Evolutionary conservation across 2,113 vertebrate genomes (phyloP).

Genomic region (Neolamprologus ventralis): DNA sequence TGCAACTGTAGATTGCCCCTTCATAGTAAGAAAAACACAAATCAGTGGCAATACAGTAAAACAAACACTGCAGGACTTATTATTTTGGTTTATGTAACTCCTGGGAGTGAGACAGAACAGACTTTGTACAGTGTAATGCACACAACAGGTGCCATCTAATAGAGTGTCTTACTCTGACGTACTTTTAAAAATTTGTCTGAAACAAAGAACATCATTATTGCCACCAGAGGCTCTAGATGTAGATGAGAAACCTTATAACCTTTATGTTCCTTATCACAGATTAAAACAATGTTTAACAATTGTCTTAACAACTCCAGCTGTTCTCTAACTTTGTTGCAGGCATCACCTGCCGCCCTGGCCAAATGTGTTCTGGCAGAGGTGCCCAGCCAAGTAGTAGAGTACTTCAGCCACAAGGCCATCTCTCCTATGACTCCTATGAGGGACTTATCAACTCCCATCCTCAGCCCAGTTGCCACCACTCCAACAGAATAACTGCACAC

Average conservation of each 20-base stretch:
- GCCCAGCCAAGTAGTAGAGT: constrained; percentile 91
- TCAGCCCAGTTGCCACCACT: constrained; percentile 67
- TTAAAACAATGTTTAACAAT: background rate
- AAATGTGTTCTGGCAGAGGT: constrained; percentile 92
- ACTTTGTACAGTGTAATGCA: background rate
- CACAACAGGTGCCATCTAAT: background rate
- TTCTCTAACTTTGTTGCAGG: constrained; percentile 68
- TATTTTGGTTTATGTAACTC: background rate
- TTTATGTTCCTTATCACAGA: background rate
- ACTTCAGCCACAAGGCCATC: constrained; percentile 87
- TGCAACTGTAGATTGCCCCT: background rate
- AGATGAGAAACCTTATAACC: background rate
- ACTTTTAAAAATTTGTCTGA: background rate
- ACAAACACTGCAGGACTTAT: background rate
- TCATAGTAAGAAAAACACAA: background rate
- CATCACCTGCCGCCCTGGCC: constrained; percentile 84
- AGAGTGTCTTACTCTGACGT: background rate
- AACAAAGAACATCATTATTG: background rate
- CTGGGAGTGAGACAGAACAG: background rate
- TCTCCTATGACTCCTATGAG: constrained; percentile 71
- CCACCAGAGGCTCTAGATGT: background rate
- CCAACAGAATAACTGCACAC: constrained; percentile 65
- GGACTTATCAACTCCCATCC: constrained; percentile 62
- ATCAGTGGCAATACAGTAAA: background rate
- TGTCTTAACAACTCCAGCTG: background rate